Evolutionary conservation across 1,140 invertebrate genomes (phyloP).

Genomic region (Phymorhynchus buccinoides): DNA sequence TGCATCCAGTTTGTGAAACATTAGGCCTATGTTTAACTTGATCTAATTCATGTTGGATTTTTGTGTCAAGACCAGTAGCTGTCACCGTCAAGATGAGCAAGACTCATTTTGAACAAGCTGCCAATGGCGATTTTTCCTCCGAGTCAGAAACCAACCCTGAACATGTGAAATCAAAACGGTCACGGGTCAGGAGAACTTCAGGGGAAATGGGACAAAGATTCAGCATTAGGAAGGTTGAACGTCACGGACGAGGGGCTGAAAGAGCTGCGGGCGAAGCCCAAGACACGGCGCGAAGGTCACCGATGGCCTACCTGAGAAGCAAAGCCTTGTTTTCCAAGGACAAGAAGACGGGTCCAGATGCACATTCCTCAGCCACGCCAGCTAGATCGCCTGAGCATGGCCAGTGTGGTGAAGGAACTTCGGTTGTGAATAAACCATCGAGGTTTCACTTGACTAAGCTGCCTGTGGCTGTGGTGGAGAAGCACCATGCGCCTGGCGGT

Average conservation of each 20-base stretch:
- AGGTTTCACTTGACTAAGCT: slow-evolving; percentile 33
- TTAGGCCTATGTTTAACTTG: too few species aligned
- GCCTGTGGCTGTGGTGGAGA: slow-evolving; percentile 19
- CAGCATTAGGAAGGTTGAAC: slow-evolving; percentile 33
- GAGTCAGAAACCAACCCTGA: slow-evolving; percentile 24
- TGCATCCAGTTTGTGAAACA: too few species aligned
- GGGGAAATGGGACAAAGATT: slow-evolving; percentile 40
- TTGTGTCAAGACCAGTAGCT: background rate
- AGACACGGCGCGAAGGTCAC: background rate
- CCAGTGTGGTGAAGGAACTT: background rate
- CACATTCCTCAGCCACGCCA: background rate
- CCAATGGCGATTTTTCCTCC: slow-evolving; percentile 45
- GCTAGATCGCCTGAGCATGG: background rate
- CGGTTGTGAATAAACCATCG: background rate
- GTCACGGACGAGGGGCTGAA: slow-evolving; percentile 9
- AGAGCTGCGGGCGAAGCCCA: slow-evolving; percentile 27
- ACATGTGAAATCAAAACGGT: slow-evolving; percentile 34
- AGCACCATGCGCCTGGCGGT: background rate
- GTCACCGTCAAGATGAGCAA: slow-evolving; percentile 45
- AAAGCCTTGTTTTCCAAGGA: background rate
- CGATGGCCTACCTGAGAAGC: background rate
- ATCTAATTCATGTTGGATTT: too few species aligned
- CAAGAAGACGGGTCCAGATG: background rate
- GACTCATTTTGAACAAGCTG: slow-evolving; percentile 43
- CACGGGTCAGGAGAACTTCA: slow-evolving; percentile 28